phyloP scores from a whole-genome alignment of 2,888 invertebrate species.

The Plebejus anna region DNA sequence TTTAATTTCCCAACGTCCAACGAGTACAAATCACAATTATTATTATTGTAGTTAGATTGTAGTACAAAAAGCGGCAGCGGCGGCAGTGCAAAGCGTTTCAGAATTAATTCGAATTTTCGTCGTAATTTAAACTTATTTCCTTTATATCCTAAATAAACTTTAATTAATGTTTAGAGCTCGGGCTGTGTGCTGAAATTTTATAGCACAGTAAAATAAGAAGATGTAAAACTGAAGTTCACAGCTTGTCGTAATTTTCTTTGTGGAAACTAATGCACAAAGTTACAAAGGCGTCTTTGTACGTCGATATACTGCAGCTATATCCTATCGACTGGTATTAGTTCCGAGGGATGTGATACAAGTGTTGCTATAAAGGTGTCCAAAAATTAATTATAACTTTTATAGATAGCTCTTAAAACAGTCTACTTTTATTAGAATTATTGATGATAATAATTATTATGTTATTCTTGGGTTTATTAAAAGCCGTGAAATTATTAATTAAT shows the following conservation, averaged over 20 bases:
- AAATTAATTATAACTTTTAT: background rate
- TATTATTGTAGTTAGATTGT: background rate
- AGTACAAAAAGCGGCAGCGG: background rate
- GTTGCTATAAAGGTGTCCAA: background rate
- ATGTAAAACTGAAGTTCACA: conserved; percentile 1
- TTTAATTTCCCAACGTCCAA: too few relatives aligned
- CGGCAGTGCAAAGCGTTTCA: background rate
- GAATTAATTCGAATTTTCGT: background rate
- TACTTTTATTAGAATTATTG: too few relatives aligned
- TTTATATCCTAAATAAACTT: conserved; percentile 8
- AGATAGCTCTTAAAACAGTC: too few relatives aligned
- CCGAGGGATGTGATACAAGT: background rate
- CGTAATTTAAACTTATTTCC: background rate
- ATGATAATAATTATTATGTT: background rate
- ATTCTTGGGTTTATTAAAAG: background rate
- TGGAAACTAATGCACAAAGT: conserved; percentile 3
- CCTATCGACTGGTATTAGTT: background rate
- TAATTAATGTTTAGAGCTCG: conserved; percentile 1
- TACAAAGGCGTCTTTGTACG: conserved; percentile 8
- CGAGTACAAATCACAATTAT: background rate
- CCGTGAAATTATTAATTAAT: background rate
- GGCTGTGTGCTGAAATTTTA: background rate
- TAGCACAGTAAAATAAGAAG: conserved; percentile 11
- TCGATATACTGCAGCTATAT: background rate
- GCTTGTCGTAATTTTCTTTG: conserved; percentile 17